Percentiles rank a stretch among this genome's conserved stretches.
These are phyloP conservation scores for Morus bassanus DNA, from an alignment of 2,797 vertebrate species.

Conservation along the genomic window DNA sequence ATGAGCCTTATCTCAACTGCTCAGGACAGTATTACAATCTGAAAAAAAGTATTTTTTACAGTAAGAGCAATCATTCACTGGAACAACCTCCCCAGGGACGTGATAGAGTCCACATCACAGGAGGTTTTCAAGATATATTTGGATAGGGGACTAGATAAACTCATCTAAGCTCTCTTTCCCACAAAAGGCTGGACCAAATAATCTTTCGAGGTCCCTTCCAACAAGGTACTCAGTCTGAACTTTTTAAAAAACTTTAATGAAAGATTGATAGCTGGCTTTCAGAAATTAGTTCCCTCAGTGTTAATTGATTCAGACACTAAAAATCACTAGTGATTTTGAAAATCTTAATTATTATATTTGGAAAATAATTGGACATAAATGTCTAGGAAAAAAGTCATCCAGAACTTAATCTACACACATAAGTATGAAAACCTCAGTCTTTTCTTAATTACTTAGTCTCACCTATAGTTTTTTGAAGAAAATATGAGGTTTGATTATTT, in stretches of 20 bases:
- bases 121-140: background rate
- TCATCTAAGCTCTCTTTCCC: background rate
- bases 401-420: background rate
- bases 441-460: background rate
- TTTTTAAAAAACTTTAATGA: background rate
- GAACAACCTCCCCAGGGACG: background rate
- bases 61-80: background rate
- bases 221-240: background rate
- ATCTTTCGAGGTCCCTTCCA: background rate
- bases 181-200: background rate
- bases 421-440: background rate
- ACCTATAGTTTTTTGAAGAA: background rate
- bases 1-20: background rate
- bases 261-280: background rate
- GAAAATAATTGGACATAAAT: background rate
- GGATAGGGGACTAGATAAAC: background rate
- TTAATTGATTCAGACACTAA: background rate
- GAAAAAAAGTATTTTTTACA: background rate
- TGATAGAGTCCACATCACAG: background rate
- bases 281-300: background rate
- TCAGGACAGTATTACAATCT: background rate
- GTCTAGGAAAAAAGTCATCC: background rate
- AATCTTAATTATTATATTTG: background rate
- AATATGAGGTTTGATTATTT: background rate
- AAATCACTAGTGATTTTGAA: background rate